A percentile compares a stretch with the other conserved stretches of the same genome.
Evolutionary conservation across 2,888 invertebrate species (phyloP).

Genomic region (Trissolcus japonicus): DNA sequence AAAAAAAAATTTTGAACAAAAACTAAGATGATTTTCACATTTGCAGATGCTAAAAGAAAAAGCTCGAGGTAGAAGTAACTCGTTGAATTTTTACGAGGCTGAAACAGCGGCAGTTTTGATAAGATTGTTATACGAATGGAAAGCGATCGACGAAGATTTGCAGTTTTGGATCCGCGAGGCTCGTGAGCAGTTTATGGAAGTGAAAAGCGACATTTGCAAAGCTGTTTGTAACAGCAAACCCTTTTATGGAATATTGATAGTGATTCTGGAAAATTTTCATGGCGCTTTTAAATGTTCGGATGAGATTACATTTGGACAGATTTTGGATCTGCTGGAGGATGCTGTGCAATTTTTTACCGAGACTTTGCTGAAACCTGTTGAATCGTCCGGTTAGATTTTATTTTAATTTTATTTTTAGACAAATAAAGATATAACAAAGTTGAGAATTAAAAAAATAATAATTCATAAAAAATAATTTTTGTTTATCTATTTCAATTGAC

Average conservation of each 20-base stretch:
- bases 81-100: slow-evolving; percentile 81
- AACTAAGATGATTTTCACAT: background rate
- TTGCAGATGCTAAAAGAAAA: slow-evolving; percentile 73
- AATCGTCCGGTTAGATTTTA: slow-evolving; percentile 60
- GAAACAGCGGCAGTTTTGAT: slow-evolving; percentile 80
- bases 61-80: slow-evolving; percentile 77
- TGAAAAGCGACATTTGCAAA: slow-evolving; percentile 73
- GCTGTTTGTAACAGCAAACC: slow-evolving; percentile 72
- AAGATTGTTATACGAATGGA: slow-evolving; percentile 77
- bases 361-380: slow-evolving; percentile 62
- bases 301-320: background rate
- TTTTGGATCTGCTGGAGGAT: slow-evolving; percentile 63
- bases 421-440: too few species aligned
- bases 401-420: background rate
- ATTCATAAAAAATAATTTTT: too few species aligned
- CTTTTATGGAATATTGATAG: slow-evolving; percentile 74
- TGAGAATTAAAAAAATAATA: too few species aligned
- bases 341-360: slow-evolving; percentile 66
- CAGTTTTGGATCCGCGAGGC: slow-evolving; percentile 66
- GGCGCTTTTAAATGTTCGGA: too few species aligned
- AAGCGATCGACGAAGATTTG: slow-evolving; percentile 39
- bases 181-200: slow-evolving; percentile 65
- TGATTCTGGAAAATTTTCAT: slow-evolving; percentile 63
- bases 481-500: slow-evolving; percentile 3
- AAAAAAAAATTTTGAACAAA: background rate